Conservation (phyloP, 2,888 invertebrate species). For the Apomyelois bistriatella region DNA sequence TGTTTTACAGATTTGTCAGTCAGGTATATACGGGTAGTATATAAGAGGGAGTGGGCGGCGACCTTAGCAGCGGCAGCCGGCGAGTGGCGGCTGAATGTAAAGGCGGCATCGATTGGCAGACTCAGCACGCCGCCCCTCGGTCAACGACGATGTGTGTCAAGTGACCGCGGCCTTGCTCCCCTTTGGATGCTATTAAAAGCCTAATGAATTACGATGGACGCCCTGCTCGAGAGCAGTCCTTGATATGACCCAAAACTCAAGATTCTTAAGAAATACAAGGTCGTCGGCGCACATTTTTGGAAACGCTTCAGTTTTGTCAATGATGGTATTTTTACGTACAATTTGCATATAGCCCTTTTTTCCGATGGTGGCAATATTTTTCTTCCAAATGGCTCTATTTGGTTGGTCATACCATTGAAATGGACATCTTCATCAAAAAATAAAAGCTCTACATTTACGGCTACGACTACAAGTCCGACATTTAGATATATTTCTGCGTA, state of each 20-base stretch:
- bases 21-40: conserved; percentile 15
- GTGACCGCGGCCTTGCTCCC: conserved; percentile 73
- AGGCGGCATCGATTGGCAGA: conserved; percentile 72
- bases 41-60: conserved; percentile 49
- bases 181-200: conserved; percentile 72
- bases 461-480: no score
- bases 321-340: no score
- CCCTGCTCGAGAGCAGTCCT: conserved; percentile 51
- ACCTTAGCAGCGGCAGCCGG: conserved; percentile 43
- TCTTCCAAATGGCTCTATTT: no score
- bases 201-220: conserved; percentile 69
- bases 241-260: conserved; percentile 43
- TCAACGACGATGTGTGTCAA: conserved; percentile 71
- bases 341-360: no score
- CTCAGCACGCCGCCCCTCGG: conserved; percentile 64
- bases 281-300: conserved; percentile 20
- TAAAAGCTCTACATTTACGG: no score
- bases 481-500: no score
- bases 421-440: no score
- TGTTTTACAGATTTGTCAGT: not conserved
- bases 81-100: conserved; percentile 44
- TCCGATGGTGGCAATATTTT: no score
- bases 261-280: conserved; percentile 24
- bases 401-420: no score
- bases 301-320: not conserved